Percentiles rank a stretch among this genome's conserved stretches.
Evolutionary conservation across 1,140 invertebrate species (phyloP).

Genomic region (Coelopa frigida): DNA sequence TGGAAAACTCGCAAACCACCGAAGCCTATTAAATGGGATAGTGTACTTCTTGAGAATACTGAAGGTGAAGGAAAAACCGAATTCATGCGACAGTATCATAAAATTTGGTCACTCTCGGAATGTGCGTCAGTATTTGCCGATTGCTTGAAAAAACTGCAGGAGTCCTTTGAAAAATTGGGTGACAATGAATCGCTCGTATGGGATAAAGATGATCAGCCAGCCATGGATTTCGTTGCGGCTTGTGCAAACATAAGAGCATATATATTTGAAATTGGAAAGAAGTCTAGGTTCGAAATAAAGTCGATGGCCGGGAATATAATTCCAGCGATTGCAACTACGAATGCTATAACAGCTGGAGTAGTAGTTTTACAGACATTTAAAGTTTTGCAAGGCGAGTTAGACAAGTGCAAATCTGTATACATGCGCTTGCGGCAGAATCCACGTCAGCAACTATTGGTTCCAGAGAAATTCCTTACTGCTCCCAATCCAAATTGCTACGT

Average conservation of each 20-base stretch:
- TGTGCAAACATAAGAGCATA: constrained; percentile 88
- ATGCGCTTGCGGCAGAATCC: constrained; percentile 62
- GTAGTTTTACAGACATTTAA: constrained; percentile 84
- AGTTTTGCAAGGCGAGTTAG: constrained; percentile 63
- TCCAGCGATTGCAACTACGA: constrained; percentile 97
- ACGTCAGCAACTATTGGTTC: constrained; percentile 59
- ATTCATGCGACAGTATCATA: constrained; percentile 60
- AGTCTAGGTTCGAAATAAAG: constrained; percentile 92
- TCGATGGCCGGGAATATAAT: constrained; percentile 99
- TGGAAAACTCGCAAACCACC: constrained; percentile 86
- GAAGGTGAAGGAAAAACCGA: constrained; percentile 22
- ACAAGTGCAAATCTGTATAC: constrained; percentile 69
- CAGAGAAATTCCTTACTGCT: constrained; percentile 58
- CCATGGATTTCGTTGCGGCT: constrained; percentile 95
- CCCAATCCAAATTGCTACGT: constrained; percentile 79
- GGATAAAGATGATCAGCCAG: constrained; percentile 94
- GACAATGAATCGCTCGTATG: constrained; percentile 75
- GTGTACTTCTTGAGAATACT: constrained; percentile 52
- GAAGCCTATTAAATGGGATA: constrained; percentile 66
- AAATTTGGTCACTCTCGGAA: constrained; percentile 69
- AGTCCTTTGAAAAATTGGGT: constrained; percentile 51
- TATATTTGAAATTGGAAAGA: constrained; percentile 84
- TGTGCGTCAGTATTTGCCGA: constrained; percentile 64
- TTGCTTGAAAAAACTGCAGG: constrained; percentile 62
- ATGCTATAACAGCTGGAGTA: constrained; percentile 92